These are phyloP conservation scores for Leiothrix lutea DNA, from an alignment of 2,113 vertebrate genomes.

Conservation along the genomic window DNA sequence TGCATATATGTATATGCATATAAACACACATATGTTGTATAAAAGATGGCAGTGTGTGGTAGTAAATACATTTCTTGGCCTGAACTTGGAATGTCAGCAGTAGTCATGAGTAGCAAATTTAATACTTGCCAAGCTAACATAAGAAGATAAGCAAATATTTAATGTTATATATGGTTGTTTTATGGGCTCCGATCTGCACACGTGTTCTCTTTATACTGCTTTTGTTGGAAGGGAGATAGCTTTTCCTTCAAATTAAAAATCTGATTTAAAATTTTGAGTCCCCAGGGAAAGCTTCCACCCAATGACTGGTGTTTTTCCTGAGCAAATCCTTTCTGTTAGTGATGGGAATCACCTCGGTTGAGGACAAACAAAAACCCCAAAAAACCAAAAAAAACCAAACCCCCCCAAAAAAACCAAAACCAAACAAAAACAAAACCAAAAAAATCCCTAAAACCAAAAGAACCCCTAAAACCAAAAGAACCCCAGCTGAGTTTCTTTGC, in stretches of 20 bases:
- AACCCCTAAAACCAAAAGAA: no score
- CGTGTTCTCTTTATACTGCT: neutral
- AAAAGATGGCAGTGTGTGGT: slow-evolving; percentile 42
- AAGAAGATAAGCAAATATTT: slow-evolving; percentile 49
- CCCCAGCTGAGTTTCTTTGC: neutral
- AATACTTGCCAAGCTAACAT: slow-evolving; percentile 41
- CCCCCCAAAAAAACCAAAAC: neutral
- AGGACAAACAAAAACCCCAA: neutral
- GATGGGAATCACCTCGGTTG: neutral
- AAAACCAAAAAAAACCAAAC: neutral
- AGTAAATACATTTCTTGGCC: slow-evolving; percentile 56
- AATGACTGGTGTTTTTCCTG: neutral
- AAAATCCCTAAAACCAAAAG: no score
- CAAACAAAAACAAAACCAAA: no score
- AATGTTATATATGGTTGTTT: neutral
- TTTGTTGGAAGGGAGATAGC: neutral
- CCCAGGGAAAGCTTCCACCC: neutral
- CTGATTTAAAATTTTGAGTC: neutral
- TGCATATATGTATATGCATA: neutral
- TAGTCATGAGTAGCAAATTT: slow-evolving; percentile 36
- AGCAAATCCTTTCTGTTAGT: neutral
- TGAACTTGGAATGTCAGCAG: slow-evolving; percentile 25
- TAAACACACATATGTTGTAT: slow-evolving; percentile 17
- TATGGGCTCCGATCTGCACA: neutral
- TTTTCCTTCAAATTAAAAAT: neutral